Base-by-base conservation (phyloP, 1,140 invertebrate species). In the roundworm (Caenorhabditis elegans) region DNA sequence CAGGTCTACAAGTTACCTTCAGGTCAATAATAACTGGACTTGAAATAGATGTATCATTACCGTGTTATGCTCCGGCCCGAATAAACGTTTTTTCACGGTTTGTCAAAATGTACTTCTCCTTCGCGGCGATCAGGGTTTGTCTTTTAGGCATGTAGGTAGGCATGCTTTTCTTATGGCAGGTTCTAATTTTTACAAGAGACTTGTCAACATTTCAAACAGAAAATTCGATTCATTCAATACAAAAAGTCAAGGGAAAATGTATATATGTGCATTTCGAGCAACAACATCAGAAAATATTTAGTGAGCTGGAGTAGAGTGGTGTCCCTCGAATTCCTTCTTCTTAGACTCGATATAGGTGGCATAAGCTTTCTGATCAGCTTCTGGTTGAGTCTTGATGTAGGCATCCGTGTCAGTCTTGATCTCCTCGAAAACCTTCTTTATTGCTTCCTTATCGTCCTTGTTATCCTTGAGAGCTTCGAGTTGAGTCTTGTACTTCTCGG, bases 141-240 rank as follows among this genome's bases (percentile, higher is more conserved):
- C n/a, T n/a, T n/a, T n/a, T n/a, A n/a, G n/a, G n/a, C n/a, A n/a
- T n/a, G n/a, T n/a, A n/a, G n/a, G n/a, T n/a, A n/a, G n/a, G n/a
- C n/a, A n/a, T n/a, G 15, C 24, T 53, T 24, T 53, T 5, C 19
- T 22, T 53, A n/a, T n/a, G n/a, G n/a, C n/a, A n/a, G n/a, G n/a
- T n/a, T n/a, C n/a, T n/a, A n/a, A n/a, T n/a, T n/a, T n/a, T n/a
- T n/a, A n/a, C n/a, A n/a, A n/a, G n/a, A n/a, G 49, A 13, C 26
- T 55, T 26, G 19, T 1, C 34, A 70, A 70, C 17, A 24, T 24
- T 70, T 10, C 0, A n/a, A n/a, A n/a, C n/a, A n/a, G n/a, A n/a
- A n/a, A n/a, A n/a, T n/a, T n/a, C n/a, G n/a, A 11, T 70, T 70
- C 34, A 70, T 70, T 70, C 34, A 39, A 70, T 70, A 39, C 60